Percentiles rank a stretch among this genome's conserved stretches.
These are phyloP conservation scores for Limnodromus scolopaceus DNA, from an alignment of 2,797 vertebrate genomes.

Conservation along the genomic window DNA sequence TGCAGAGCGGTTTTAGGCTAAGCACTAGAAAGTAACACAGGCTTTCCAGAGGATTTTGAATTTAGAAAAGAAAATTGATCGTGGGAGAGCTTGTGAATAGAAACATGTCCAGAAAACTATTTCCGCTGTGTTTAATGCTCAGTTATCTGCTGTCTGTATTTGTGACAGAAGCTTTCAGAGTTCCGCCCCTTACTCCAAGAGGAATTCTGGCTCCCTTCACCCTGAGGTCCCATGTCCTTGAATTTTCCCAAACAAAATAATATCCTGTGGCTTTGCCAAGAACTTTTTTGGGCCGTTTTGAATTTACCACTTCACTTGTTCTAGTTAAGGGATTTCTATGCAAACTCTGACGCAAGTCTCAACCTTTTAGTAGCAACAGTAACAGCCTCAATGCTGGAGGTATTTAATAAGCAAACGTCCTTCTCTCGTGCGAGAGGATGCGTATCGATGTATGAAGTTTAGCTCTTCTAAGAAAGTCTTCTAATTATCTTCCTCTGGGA, in stretches of 20 bases:
- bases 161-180: not conserved
- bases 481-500: not conserved
- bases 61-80: not conserved
- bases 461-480: not conserved
- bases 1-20: not conserved
- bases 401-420: not conserved
- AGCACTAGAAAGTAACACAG: not conserved
- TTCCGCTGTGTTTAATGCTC: not conserved
- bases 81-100: not conserved
- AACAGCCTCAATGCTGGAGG: not conserved
- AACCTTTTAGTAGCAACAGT: not conserved
- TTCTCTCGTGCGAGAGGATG: not conserved
- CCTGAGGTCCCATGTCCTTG: not conserved
- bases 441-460: rapidly evolving
- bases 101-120: slow-evolving; percentile 3
- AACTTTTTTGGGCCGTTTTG: not conserved
- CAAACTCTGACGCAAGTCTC: not conserved
- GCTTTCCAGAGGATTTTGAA: not conserved
- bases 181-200: slow-evolving; percentile 7
- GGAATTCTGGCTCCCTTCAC: not conserved
- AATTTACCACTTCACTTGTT: not conserved
- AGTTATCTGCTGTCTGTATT: not conserved
- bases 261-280: not conserved
- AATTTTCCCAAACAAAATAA: not conserved
- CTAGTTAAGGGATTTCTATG: not conserved